Conservation (phyloP, 2,888 invertebrate species). For the Silvanus unidentatus region DNA sequence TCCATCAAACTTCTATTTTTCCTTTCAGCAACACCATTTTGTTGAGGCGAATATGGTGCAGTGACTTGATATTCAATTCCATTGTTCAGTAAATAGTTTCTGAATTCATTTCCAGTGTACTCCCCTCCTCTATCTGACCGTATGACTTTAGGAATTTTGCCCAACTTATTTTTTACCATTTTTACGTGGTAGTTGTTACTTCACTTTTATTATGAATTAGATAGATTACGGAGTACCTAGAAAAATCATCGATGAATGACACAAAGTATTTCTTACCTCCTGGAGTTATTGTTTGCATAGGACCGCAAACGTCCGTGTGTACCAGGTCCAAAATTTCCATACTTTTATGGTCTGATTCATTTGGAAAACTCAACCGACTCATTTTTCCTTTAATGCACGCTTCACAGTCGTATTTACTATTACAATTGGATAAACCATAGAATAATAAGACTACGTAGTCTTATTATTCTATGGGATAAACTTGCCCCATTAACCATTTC, state of each 20-base stretch:
- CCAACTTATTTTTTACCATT: constrained; percentile 4
- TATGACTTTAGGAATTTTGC: neutral
- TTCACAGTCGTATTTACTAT: constrained; percentile 1
- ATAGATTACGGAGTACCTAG: constrained; percentile 7
- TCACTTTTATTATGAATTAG: constrained; percentile 6
- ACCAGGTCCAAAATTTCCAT: constrained; percentile 21
- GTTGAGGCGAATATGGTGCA: constrained; percentile 38
- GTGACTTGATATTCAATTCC: constrained; percentile 35
- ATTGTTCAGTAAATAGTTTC: constrained; percentile 27
- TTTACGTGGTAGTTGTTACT: constrained; percentile 3
- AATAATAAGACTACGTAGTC: too few relatives aligned
- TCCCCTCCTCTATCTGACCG: constrained; percentile 30
- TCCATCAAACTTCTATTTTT: constrained; percentile 30
- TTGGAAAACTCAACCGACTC: constrained; percentile 1
- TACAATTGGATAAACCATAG: too few relatives aligned
- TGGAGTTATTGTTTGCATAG: constrained; percentile 27
- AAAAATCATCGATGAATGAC: constrained; percentile 9
- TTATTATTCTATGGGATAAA: too few relatives aligned
- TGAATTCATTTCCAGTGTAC: constrained; percentile 32
- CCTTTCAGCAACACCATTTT: constrained; percentile 38
- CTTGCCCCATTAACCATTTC: constrained; percentile 1
- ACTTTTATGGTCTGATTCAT: neutral
- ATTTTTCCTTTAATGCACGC: constrained; percentile 5
- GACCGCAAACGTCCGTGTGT: constrained; percentile 33
- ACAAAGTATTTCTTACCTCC: constrained; percentile 6